A percentile compares a stretch with the other conserved stretches of the same genome.
Evolutionary conservation across 1,140 invertebrate genomes (phyloP).

Genomic region (Papilio polytes): DNA sequence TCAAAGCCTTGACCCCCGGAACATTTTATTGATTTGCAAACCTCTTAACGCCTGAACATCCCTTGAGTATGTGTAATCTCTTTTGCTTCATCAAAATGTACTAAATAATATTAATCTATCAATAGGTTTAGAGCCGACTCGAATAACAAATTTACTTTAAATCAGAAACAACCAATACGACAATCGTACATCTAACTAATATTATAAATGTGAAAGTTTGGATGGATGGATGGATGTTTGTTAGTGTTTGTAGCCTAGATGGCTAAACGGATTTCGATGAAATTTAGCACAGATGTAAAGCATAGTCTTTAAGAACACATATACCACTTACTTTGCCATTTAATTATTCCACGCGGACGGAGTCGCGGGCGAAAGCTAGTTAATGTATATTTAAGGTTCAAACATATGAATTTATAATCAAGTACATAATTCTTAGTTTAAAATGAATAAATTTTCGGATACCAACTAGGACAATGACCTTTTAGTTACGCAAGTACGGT

Average conservation of each 20-base stretch:
- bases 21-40: conserved; percentile 23
- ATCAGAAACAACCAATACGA: no score
- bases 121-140: neutral
- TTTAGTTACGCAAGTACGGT: neutral
- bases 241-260: no score
- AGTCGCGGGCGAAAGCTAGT: no score
- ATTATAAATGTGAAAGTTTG: no score
- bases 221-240: no score
- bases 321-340: no score
- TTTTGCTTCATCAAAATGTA: neutral
- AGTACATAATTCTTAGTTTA: neutral
- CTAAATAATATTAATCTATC: neutral
- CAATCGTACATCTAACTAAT: neutral
- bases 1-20: conserved; percentile 1
- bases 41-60: neutral
- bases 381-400: neutral
- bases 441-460: neutral
- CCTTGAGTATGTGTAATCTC: neutral
- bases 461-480: neutral
- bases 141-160: no score
- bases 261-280: no score
- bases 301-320: no score
- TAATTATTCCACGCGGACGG: no score
- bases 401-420: neutral
- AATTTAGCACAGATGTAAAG: no score